Base-by-base conservation (phyloP, 2,888 invertebrate species). In the Erebia epiphron region DNA sequence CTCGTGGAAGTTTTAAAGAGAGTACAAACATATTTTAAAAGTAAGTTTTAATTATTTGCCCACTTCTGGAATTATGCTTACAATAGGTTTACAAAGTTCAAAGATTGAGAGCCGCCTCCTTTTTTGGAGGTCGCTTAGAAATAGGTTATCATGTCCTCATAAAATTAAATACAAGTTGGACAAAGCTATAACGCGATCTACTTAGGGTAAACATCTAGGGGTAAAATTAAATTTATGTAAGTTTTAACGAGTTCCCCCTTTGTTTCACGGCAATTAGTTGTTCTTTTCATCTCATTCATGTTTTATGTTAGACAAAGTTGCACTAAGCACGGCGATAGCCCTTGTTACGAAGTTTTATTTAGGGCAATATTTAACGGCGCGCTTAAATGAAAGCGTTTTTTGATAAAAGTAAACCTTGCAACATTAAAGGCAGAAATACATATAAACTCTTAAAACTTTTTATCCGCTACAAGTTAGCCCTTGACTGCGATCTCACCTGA, bases 191-290 rank as follows among this genome's bases (percentile, higher is more conserved):
- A 43, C 61, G 61, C 43, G 41, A 46, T 61, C 35, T 35, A n/a
- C n/a, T n/a, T n/a, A 35, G 7, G 35, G 35, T 35, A 35, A 35
- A 49, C 49, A 62, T 62, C 46, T 21, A 26, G 49, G 49, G 49
- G 21, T 35, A 62, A 62, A 62, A n/a, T 16, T 21, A 67, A 67
- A 67, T 58, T 58, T 67, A 58, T 49, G 58, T 26, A 68, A 71
- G 64, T 71, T 71, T 60, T 57, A 71, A 71, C 64, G 60, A 68
- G 68, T 65, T 71, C 56, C 60, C 56, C 56, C 54, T 68, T 68
- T 67, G 62, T 64, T 46, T 18, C 18, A 14, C 57, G n/a, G 68
- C 68, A 71, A 71, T 71, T 71, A 71, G 71, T 71, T 68, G 54
- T 64, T 68, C 67, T 68, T 71, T 71, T 63, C 68, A 64, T 60